Evolutionary conservation across 30 jellyfish, hydroid and myxozoan species (phyloP), one percentile per base, ranked within the genome.

Genomic region (Nemopilema nomurai): DNA sequence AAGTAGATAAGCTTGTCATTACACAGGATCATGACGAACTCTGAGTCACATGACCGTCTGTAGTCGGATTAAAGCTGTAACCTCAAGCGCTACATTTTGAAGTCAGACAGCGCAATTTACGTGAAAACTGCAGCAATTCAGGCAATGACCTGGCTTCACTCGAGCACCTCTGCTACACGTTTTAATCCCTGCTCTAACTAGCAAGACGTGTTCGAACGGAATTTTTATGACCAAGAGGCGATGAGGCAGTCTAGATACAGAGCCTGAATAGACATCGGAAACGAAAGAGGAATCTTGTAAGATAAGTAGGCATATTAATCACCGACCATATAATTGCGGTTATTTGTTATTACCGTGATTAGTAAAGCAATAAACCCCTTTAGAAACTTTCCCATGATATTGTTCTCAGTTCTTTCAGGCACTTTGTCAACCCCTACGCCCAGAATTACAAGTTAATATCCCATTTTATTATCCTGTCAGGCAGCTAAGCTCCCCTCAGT

Each of bases 371-470:
- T 73, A 20, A 73, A 32, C 24, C 4, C 33, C 25, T 31, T 73
- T 41, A 73, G 18, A 41, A 21, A 19, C 69, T 76, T 77, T 77
- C 87, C 87, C 87, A 77, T 77, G 87, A 62, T 77, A 77, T 77
- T 77, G 87, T 52, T 16, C 66, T 9, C 29, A 1, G 32, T 1
- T 25, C 24, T 73, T 20, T 73, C 25, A 41, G 57, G 13, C 69
- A 32, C 32, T 33, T 24, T 73, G 8, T 69, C 1, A 66, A 73
- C 53, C 22, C 69, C 32, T 73, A 73, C 83, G 83, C 83, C 57
- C 57, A 6, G 57, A 3, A 41, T 41, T 13, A 3, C 57, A 41
- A 41, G 9, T 41, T 13, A 41, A 41, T 41, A 41, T 41, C 57
- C 57, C 57, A 41, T 13, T 13, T 41, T 41, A 41, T 41, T 41